Conservation (phyloP, 2,888 invertebrate genomes). For the Tridacna gigas region DNA sequence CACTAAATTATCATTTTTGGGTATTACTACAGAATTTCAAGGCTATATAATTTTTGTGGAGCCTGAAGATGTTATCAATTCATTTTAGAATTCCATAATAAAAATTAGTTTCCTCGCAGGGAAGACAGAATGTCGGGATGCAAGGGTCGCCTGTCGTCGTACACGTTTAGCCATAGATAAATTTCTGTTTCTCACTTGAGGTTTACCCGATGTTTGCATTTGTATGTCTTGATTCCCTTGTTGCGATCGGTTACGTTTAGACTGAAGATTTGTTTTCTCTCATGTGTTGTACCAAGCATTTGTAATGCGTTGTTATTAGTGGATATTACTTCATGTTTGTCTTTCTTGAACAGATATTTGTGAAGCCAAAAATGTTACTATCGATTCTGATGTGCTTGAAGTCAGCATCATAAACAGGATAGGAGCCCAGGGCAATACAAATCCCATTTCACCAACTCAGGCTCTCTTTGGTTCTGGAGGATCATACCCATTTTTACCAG, state of each 20-base stretch:
- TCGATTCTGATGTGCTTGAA: conserved; percentile 18
- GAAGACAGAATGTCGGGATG: no score
- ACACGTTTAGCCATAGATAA: not conserved
- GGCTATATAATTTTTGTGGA: no score
- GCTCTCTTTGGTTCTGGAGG: conserved; percentile 36
- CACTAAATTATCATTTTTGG: no score
- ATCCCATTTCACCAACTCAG: conserved; percentile 23
- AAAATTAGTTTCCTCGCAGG: no score
- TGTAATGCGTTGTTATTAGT: no score
- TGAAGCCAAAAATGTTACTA: conserved; percentile 6
- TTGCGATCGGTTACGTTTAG: no score
- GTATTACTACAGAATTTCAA: no score
- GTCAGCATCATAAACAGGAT: conserved; percentile 21
- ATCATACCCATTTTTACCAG: conserved; percentile 12
- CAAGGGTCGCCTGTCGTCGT: not conserved
- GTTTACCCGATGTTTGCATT: not conserved
- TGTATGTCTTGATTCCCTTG: not conserved
- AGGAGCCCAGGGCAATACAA: conserved; percentile 1
- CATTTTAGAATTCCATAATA: no score
- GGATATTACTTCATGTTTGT: no score
- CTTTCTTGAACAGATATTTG: conserved; percentile 18
- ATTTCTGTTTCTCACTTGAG: not conserved
- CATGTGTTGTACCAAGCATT: no score
- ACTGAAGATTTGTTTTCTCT: no score
- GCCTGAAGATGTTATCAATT: no score